A percentile compares a stretch with the other conserved stretches of the same genome.
Conservation (phyloP, 1,140 invertebrate species). For the Pemphigus obesinymphae region DNA sequence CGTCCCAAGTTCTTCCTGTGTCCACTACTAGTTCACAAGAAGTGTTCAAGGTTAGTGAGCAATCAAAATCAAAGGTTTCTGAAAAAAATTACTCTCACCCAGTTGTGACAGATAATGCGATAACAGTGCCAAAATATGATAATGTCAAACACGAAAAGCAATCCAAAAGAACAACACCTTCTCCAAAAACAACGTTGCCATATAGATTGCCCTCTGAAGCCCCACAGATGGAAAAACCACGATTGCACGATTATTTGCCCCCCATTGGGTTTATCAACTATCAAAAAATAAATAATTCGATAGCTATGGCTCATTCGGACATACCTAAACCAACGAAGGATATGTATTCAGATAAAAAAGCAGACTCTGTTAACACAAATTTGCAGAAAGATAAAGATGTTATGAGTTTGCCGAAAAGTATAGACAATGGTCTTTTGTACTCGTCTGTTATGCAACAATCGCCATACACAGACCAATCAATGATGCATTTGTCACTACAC, state of each 20-base stretch:
- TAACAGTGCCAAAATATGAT: conserved; percentile 20
- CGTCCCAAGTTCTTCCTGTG: neutral
- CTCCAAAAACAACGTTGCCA: conserved; percentile 20
- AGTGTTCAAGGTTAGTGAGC: neutral
- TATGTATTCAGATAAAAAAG: conserved; percentile 12
- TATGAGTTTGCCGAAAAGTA: conserved; percentile 11
- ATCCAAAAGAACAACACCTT: conserved; percentile 34
- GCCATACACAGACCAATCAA: conserved; percentile 16
- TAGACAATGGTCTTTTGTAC: conserved; percentile 14
- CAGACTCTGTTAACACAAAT: neutral
- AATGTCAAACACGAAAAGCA: neutral
- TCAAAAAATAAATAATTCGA: conserved; percentile 31
- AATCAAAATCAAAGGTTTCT: neutral
- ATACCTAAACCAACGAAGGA: neutral
- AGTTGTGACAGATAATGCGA: neutral
- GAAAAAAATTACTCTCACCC: conserved; percentile 22
- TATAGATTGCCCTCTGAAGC: conserved; percentile 13
- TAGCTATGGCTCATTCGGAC: neutral
- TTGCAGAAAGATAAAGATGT: conserved; percentile 19
- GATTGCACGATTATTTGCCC: conserved; percentile 16
- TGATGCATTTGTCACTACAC: conserved; percentile 24
- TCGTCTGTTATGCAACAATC: conserved; percentile 36
- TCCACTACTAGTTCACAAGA: neutral
- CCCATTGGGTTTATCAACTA: conserved; percentile 27
- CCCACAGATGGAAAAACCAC: neutral